Percentiles rank a stretch among this genome's conserved stretches.
These are phyloP conservation scores for Glareola pratincola DNA, from an alignment of 2,113 vertebrate species.

Conservation along the genomic window DNA sequence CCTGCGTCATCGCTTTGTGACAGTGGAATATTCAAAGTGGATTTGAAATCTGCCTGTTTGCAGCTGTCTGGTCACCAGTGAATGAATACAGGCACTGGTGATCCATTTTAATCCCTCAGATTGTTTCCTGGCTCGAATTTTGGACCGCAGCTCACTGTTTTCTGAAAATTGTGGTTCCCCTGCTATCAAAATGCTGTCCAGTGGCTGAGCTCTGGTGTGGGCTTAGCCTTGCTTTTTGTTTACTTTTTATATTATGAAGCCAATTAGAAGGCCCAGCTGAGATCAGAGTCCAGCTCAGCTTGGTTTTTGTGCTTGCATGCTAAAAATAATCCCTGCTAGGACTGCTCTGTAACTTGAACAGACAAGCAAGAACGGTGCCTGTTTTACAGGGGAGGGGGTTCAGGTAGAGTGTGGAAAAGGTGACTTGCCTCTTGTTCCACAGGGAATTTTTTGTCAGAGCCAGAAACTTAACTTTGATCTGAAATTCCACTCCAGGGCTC, in stretches of 20 bases:
- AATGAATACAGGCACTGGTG: not conserved
- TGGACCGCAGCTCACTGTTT: not conserved
- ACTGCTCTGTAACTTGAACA: not conserved
- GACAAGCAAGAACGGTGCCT: not conserved
- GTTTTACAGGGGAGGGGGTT: not conserved
- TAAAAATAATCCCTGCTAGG: constrained; percentile 18
- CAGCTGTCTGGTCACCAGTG: not conserved
- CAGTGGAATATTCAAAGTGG: not conserved
- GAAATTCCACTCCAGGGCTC: not conserved
- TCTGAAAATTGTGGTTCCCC: not conserved
- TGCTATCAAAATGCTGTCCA: not conserved
- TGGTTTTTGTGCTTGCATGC: not conserved
- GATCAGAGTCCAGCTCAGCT: constrained; percentile 14
- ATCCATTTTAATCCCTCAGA: not conserved
- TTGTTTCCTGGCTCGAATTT: not conserved
- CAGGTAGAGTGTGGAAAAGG: not conserved
- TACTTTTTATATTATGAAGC: not conserved
- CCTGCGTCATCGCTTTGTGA: not conserved
- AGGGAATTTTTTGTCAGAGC: not conserved
- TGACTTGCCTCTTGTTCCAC: not conserved
- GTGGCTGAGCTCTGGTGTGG: not conserved
- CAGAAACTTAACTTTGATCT: not conserved
- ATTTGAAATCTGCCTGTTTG: not conserved
- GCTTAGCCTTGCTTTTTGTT: constrained; percentile 5
- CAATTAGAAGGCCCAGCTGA: not conserved